phyloP scores from a whole-genome alignment of 2,888 invertebrate species.

The Acanthoscelides obtectus region DNA sequence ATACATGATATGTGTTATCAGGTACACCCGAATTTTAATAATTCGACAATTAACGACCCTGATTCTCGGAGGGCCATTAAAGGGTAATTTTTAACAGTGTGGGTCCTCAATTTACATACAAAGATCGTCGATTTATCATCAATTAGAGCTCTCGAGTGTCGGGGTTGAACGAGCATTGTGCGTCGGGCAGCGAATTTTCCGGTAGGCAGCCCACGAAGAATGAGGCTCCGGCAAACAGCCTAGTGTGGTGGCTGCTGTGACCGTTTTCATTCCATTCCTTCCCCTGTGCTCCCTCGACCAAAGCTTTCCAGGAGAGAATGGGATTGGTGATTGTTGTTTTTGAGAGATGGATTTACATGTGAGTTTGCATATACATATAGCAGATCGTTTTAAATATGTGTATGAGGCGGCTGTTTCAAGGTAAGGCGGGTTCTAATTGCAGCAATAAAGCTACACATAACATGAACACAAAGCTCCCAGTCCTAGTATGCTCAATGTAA shows the following conservation, averaged over 20 bases:
- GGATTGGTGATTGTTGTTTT: neutral
- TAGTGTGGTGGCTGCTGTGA: neutral
- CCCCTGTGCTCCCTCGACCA: neutral
- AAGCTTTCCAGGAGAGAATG: neutral
- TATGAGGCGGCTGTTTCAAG: too few relatives aligned
- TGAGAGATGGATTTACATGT: too few relatives aligned
- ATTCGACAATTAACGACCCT: neutral
- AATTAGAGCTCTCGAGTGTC: conserved; percentile 32
- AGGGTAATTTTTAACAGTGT: neutral
- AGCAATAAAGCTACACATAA: too few relatives aligned
- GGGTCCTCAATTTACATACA: conserved; percentile 30
- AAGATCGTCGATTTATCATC: conserved; percentile 40
- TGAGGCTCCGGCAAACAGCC: neutral
- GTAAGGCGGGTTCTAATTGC: too few relatives aligned
- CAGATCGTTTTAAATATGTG: too few relatives aligned
- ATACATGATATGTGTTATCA: neutral
- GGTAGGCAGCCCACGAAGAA: neutral
- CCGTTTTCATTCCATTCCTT: neutral
- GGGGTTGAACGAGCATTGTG: neutral
- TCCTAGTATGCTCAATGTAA: too few relatives aligned
- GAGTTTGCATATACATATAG: too few relatives aligned
- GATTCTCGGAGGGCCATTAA: neutral
- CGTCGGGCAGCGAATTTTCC: neutral
- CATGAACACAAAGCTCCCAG: too few relatives aligned
- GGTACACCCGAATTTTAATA: neutral